These are phyloP conservation scores for Elanoides forficatus DNA, from an alignment of 2,113 vertebrate species.

Conservation along the genomic window DNA sequence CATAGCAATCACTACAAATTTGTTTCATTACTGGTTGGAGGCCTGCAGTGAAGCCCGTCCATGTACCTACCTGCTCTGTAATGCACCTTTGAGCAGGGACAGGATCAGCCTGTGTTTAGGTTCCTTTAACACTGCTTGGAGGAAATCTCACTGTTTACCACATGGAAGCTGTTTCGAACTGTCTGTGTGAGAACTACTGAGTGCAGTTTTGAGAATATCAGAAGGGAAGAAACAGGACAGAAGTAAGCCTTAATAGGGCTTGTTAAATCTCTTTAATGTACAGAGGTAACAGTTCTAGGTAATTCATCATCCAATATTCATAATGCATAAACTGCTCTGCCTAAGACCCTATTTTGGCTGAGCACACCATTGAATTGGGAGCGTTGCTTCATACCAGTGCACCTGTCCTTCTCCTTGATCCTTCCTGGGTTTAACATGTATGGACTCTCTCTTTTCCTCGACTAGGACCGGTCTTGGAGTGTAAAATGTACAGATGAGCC, in stretches of 20 bases:
- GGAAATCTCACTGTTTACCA: background rate
- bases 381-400: background rate
- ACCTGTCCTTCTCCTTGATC: background rate
- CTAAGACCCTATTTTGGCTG: background rate
- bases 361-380: background rate
- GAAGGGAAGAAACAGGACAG: background rate
- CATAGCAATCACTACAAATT: background rate
- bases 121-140: background rate
- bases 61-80: rapidly evolving
- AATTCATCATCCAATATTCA: background rate
- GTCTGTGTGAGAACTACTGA: background rate
- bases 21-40: background rate
- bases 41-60: background rate
- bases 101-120: background rate
- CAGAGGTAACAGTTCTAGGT: background rate
- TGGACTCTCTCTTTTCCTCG: background rate
- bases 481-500: background rate
- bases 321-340: background rate
- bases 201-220: background rate
- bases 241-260: background rate
- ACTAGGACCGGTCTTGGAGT: background rate
- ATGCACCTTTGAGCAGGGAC: background rate
- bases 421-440: background rate
- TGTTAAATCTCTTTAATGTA: background rate
- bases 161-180: background rate